Conservation (phyloP, 1,140 invertebrate species). For the Oscheius sp. region DNA sequence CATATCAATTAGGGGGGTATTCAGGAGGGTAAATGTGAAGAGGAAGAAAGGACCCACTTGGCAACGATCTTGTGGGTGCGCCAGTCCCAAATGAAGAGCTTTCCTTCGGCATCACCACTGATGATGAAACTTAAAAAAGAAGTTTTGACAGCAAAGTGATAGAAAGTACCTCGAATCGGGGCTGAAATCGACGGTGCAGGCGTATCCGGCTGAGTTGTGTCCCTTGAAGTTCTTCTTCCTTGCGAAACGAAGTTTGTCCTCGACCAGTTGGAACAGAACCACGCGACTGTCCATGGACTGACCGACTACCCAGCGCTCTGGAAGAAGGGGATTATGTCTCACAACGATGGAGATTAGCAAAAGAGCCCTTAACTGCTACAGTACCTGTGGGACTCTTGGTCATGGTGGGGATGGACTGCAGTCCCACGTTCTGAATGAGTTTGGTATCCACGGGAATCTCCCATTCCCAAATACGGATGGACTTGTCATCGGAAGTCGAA, state of each 20-base stretch:
- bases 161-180: conserved; percentile 87
- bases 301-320: conserved; percentile 91
- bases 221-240: conserved; percentile 93
- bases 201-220: conserved; percentile 97
- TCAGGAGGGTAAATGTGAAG: not conserved
- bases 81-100: conserved; percentile 99
- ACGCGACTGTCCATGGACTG: conserved; percentile 99
- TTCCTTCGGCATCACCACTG: conserved; percentile 98
- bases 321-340: conserved; percentile 27
- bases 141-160: not conserved
- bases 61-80: conserved; percentile 81
- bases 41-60: conserved; percentile 71
- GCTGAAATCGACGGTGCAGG: conserved; percentile 92
- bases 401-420: conserved; percentile 98
- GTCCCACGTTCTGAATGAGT: conserved; percentile 97
- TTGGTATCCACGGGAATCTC: conserved; percentile 99
- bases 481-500: conserved; percentile 93
- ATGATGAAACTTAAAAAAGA: conserved; percentile 79
- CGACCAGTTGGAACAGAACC: conserved; percentile 91
- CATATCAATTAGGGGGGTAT: not conserved
- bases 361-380: conserved; percentile 14
- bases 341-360: conserved; percentile 10
- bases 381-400: conserved; percentile 86
- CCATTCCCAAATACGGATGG: conserved; percentile 98
- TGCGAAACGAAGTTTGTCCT: conserved; percentile 77